Percentiles rank a stretch among this genome's conserved stretches.
Evolutionary conservation across 2,113 vertebrate genomes (phyloP).

Genomic region (Deroptyus accipitrinus): DNA sequence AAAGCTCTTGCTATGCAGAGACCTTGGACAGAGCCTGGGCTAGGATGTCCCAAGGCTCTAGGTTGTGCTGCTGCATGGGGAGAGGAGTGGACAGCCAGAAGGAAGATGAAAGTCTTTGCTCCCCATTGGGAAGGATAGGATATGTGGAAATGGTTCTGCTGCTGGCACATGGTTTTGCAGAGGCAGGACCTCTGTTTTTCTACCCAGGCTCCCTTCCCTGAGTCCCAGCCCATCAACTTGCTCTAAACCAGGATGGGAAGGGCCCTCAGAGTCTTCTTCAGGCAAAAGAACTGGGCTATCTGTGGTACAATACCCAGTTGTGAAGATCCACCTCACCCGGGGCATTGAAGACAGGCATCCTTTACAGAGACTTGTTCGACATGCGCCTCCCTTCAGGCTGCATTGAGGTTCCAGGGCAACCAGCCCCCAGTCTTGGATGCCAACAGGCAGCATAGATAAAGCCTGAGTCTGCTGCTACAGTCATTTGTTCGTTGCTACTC

Average conservation of each 20-base stretch:
- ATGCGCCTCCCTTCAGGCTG: neutral
- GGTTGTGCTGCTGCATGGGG: neutral
- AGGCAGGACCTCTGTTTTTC: too few relatives aligned
- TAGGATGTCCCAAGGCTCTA: fast-evolving
- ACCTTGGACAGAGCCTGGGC: neutral
- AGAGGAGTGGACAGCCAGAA: neutral
- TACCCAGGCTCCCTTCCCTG: neutral
- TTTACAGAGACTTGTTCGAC: too few relatives aligned
- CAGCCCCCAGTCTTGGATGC: neutral
- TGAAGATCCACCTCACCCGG: neutral
- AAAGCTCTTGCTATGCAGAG: neutral
- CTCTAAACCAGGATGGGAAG: neutral
- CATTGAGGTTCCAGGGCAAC: neutral
- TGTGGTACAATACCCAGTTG: neutral
- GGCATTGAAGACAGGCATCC: too few relatives aligned
- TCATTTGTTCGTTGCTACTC: neutral
- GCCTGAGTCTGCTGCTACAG: neutral
- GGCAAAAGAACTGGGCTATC: neutral
- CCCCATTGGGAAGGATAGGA: neutral
- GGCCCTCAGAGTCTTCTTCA: neutral
- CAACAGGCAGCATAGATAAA: neutral
- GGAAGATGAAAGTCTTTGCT: neutral
- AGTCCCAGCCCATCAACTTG: neutral
- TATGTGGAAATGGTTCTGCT: neutral
- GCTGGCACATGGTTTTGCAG: neutral